Evolutionary conservation across 2,113 vertebrate genomes (phyloP).

Genomic region (Myotis yumanensis): DNA sequence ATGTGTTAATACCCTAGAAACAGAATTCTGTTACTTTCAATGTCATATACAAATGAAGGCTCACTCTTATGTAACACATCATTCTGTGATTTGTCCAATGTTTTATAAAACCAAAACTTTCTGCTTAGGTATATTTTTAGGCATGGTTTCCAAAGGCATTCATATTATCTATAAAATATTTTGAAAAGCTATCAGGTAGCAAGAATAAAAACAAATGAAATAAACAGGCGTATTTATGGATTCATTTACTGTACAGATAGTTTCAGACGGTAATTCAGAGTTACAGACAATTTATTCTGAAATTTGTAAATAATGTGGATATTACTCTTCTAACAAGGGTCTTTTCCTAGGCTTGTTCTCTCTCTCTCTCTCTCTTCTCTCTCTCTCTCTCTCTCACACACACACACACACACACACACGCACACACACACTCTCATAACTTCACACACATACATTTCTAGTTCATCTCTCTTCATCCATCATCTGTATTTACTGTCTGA

Average conservation of each 20-base stretch:
- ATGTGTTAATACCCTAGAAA: background rate
- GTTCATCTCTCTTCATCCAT: background rate
- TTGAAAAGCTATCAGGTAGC: background rate
- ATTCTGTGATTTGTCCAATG: background rate
- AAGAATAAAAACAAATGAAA: conserved; percentile 24
- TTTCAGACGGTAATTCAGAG: background rate
- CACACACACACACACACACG: no score
- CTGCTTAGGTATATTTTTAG: background rate
- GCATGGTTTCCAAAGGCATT: background rate
- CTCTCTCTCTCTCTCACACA: background rate
- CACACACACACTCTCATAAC: background rate
- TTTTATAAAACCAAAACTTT: background rate
- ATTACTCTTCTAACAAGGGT: background rate
- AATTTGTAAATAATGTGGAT: background rate
- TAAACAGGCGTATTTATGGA: background rate
- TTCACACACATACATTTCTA: background rate
- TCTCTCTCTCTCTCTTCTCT: background rate
- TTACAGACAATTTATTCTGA: background rate
- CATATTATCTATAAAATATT: background rate
- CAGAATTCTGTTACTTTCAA: background rate
- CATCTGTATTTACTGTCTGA: background rate
- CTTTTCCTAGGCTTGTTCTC: background rate
- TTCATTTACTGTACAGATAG: background rate
- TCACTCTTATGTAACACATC: background rate
- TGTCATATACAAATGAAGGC: background rate